phyloP scores from a whole-genome alignment of 37 sponge, comb jelly and placozoan genomes.

The Mnemiopsis leidyi region DNA sequence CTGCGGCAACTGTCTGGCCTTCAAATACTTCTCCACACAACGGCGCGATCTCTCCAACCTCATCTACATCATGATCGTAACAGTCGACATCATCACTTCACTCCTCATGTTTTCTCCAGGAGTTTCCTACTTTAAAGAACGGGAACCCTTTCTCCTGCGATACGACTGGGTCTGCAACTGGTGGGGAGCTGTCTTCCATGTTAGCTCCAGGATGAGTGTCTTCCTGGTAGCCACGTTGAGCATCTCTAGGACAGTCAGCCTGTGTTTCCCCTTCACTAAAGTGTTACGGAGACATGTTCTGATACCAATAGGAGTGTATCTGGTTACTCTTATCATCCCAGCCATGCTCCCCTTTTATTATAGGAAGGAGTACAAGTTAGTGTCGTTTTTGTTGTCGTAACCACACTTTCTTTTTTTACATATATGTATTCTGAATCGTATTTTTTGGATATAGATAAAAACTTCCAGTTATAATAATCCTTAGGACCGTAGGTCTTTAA shows the following conservation, averaged over 20 bases:
- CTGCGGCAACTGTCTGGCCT: neutral
- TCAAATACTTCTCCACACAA: slow-evolving; percentile 12
- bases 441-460: too few relatives aligned
- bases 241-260: neutral
- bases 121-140: neutral
- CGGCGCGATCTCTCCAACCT: slow-evolving; percentile 8
- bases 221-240: slow-evolving; percentile 6
- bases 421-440: too few relatives aligned
- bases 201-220: neutral
- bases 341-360: neutral
- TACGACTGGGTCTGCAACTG: neutral
- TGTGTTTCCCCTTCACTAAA: neutral
- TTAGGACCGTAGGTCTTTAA: too few relatives aligned
- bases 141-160: neutral
- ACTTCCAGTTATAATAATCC: too few relatives aligned
- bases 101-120: neutral
- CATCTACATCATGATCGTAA: neutral
- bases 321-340: neutral
- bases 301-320: neutral
- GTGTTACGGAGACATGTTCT: neutral
- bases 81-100: neutral
- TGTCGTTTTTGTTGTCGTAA: neutral
- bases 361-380: neutral
- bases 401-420: too few relatives aligned
- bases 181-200: neutral